A percentile compares a stretch with the other conserved stretches of the same genome.
Conservation (phyloP, 2,888 invertebrate genomes). For the Tethea ocularis region DNA sequence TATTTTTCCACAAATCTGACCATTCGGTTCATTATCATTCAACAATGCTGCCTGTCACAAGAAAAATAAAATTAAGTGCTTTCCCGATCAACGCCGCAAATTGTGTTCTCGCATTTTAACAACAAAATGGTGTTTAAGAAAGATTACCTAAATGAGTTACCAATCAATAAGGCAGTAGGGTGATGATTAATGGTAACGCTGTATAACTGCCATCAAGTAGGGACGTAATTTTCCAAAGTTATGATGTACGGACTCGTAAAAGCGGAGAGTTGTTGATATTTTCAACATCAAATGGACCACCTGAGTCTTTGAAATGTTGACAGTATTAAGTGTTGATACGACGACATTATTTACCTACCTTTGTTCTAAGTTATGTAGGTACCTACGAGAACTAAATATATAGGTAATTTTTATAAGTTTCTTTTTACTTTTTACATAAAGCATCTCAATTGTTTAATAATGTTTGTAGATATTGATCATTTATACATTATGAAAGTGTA, state of each 20-base stretch:
- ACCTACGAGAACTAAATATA: neutral
- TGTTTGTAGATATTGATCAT: no score
- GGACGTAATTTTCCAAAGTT: conserved; percentile 37
- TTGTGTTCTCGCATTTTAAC: neutral
- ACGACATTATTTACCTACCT: conserved; percentile 30
- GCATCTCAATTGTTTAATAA: no score
- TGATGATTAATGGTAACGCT: conserved; percentile 23
- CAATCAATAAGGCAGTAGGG: conserved; percentile 26
- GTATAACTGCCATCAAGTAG: conserved; percentile 16
- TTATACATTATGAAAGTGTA: no score
- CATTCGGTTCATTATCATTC: conserved; percentile 1
- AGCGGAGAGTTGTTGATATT: conserved; percentile 45
- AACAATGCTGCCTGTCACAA: neutral
- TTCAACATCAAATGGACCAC: conserved; percentile 38
- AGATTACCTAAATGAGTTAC: conserved; percentile 13
- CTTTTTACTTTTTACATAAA: no score
- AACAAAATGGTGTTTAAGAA: conserved; percentile 4
- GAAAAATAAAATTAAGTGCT: conserved; percentile 4
- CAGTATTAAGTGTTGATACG: conserved; percentile 37
- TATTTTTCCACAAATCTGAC: conserved; percentile 5
- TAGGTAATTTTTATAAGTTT: neutral
- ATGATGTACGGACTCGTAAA: conserved; percentile 35
- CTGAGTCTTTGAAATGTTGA: conserved; percentile 52
- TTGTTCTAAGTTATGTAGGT: neutral
- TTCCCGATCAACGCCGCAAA: neutral